These are phyloP conservation scores for Pachydiplax longipennis DNA, from an alignment of 2,888 invertebrate species.

Conservation along the genomic window DNA sequence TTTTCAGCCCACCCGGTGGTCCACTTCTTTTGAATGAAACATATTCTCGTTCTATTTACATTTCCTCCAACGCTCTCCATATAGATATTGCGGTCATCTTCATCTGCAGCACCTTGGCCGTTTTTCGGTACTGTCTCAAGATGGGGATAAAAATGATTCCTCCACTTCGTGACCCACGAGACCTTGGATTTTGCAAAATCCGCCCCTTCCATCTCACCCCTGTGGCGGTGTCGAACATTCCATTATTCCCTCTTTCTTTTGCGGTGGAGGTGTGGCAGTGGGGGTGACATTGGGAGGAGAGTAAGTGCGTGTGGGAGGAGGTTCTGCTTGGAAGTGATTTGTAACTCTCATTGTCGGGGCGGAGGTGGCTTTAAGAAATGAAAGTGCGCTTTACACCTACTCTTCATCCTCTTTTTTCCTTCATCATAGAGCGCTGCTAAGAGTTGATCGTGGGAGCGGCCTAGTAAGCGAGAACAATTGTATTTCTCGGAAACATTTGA, in stretches of 20 bases:
- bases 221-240: not conserved
- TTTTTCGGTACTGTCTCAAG: not conserved
- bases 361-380: not conserved
- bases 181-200: not conserved
- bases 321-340: not conserved
- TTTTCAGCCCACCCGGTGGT: not conserved
- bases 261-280: not conserved
- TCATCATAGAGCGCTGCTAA: not conserved
- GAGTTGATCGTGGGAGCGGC: not conserved
- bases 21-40: no score
- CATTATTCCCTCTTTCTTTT: not conserved
- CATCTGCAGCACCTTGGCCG: not conserved
- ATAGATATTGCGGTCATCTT: not conserved
- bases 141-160: not conserved
- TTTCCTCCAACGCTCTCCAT: not conserved
- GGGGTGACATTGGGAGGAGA: not conserved
- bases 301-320: not conserved
- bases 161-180: not conserved
- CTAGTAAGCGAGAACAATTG: not conserved
- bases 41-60: no score
- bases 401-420: not conserved
- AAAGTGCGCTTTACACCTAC: not conserved
- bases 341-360: constrained; percentile 21
- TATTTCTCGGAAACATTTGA: not conserved
- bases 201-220: not conserved